Percentiles rank a stretch among this genome's conserved stretches.
phyloP scores from a whole-genome alignment of 2,888 invertebrate species.

The Drosophila neotestacea region DNA sequence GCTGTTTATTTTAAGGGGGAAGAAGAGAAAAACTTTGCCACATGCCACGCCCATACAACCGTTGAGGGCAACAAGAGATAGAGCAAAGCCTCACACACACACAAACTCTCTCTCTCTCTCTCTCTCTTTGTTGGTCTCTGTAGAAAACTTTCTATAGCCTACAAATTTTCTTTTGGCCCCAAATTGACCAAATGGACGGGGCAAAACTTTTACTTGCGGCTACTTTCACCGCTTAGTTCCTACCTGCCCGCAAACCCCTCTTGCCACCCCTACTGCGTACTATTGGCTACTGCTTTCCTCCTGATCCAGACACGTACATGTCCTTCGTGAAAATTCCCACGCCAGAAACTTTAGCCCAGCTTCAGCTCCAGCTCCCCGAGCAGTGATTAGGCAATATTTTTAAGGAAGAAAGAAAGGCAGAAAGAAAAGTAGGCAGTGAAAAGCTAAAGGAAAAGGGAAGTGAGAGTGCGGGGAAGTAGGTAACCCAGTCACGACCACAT shows the following conservation, averaged over 20 bases:
- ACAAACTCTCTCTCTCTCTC: background rate
- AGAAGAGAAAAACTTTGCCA: conserved; percentile 55
- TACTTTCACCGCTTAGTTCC: conserved; percentile 58
- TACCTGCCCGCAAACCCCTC: background rate
- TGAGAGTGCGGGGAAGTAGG: too few species aligned
- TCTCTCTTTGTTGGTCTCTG: conserved; percentile 1
- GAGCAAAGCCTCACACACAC: conserved; percentile 32
- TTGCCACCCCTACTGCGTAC: background rate
- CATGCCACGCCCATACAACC: conserved; percentile 62
- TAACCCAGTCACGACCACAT: conserved; percentile 44
- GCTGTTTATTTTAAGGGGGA: conserved; percentile 65
- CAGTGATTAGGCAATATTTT: conserved; percentile 78
- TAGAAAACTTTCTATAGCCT: conserved; percentile 73
- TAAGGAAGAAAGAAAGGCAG: background rate
- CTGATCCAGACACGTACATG: conserved; percentile 50
- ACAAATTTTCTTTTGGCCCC: conserved; percentile 79
- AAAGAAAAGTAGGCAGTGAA: conserved; percentile 1
- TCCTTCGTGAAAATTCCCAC: conserved; percentile 51
- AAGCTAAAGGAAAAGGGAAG: background rate
- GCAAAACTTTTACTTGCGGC: conserved; percentile 73
- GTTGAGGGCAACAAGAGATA: conserved; percentile 54
- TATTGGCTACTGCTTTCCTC: background rate
- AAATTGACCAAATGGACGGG: conserved; percentile 73
- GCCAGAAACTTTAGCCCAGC: conserved; percentile 19
- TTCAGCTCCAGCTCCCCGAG: conserved; percentile 46